Conservation (phyloP, 2,113 vertebrate species). For the Proterorhinus semilunaris region DNA sequence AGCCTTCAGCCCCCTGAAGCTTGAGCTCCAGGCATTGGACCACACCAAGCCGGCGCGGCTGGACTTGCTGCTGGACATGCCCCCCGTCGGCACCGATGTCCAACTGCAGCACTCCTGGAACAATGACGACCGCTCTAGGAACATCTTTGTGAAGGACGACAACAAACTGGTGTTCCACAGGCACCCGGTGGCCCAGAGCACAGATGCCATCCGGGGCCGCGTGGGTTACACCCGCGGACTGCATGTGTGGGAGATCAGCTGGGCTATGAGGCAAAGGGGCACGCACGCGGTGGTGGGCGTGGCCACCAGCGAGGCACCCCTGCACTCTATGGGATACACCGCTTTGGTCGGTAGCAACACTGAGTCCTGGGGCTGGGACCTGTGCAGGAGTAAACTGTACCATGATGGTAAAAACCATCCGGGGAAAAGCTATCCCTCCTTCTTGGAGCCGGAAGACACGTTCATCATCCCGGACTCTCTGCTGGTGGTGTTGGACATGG, state of each 20-base stretch:
- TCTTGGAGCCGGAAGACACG: slow-evolving; percentile 91
- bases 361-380: slow-evolving; percentile 98
- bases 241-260: slow-evolving; percentile 98
- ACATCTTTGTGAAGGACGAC: slow-evolving; percentile 97
- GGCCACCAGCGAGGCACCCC: slow-evolving; percentile 86
- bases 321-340: slow-evolving; percentile 96
- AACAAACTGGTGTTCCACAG: slow-evolving; percentile 95
- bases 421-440: slow-evolving; percentile 90
- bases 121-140: slow-evolving; percentile 93
- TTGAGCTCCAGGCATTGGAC: slow-evolving; percentile 90
- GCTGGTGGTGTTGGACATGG: slow-evolving; percentile 97
- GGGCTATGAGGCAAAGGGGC: slow-evolving; percentile 95
- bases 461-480: slow-evolving; percentile 97
- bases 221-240: slow-evolving; percentile 93
- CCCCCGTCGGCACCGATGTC: slow-evolving; percentile 77
- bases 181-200: slow-evolving; percentile 98
- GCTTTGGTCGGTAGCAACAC: slow-evolving; percentile 92
- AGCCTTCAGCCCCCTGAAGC: slow-evolving; percentile 87
- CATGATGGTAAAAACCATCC: slow-evolving; percentile 95
- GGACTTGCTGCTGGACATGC: slow-evolving; percentile 96
- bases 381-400: slow-evolving; percentile 96
- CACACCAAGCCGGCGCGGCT: slow-evolving; percentile 92
- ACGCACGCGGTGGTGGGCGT: slow-evolving; percentile 95
- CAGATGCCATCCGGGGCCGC: slow-evolving; percentile 90
- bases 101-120: slow-evolving; percentile 95